A percentile compares a stretch with the other conserved stretches of the same genome.
Evolutionary conservation across 30 jellyfish, hydroid and myxozoan species (phyloP).

Genomic region (Pelagia noctiluca): DNA sequence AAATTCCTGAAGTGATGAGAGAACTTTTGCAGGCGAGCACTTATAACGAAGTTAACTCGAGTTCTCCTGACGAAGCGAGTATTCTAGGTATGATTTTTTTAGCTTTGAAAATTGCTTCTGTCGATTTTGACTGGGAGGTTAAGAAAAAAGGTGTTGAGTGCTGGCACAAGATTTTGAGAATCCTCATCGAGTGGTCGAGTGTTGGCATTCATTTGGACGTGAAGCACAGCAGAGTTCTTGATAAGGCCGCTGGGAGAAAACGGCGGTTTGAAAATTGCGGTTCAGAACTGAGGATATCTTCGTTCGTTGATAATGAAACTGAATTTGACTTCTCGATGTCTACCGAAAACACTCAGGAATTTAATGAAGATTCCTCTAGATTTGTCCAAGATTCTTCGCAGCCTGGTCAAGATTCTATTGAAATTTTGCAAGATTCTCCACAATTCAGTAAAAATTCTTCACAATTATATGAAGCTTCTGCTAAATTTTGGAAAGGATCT

Average conservation of each 20-base stretch:
- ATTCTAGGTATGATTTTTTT: slow-evolving; percentile 19
- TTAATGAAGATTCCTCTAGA: too few species aligned
- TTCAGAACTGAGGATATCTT: too few species aligned
- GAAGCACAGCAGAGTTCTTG: neutral
- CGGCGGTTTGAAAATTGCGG: too few species aligned
- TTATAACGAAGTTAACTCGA: neutral
- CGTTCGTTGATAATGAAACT: too few species aligned
- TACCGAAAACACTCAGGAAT: too few species aligned
- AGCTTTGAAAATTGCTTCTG: slow-evolving; percentile 19
- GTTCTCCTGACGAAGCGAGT: neutral
- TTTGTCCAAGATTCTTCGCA: too few species aligned
- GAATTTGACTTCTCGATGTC: too few species aligned
- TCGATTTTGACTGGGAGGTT: slow-evolving; percentile 69
- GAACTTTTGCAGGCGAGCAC: neutral
- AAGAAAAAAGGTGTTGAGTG: slow-evolving; percentile 61
- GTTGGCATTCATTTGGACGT: neutral
- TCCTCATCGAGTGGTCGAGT: neutral
- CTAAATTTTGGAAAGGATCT: too few species aligned
- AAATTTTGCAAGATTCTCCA: too few species aligned
- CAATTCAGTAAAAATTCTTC: too few species aligned
- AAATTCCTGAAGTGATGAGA: neutral
- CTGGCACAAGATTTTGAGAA: slow-evolving; percentile 33
- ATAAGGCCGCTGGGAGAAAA: neutral
- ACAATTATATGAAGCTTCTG: too few species aligned
- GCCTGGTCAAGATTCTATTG: too few species aligned